Evolutionary conservation across 1,140 invertebrate genomes (phyloP), one percentile per base, ranked within the genome.

Genomic region (Tetramorium simillimum): DNA sequence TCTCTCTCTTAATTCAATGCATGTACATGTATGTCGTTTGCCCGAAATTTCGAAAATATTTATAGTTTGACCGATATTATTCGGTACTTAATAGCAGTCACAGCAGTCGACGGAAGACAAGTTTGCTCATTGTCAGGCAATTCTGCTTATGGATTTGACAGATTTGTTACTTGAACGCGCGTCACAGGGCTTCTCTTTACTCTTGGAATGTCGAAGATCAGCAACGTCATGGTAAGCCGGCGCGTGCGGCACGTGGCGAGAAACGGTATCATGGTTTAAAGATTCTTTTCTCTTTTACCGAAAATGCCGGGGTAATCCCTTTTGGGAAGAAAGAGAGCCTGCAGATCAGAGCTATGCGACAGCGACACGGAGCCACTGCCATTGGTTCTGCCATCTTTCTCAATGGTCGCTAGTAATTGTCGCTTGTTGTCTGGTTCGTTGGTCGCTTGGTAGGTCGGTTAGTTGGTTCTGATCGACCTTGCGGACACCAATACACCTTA

Each of bases 341-440:
- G 12, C 16, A 89, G n/a, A n/a, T n/a, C n/a, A n/a, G 0, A 16
- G 49, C 14, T 14, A 49, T 63, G 84, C 86, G 86, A 91, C 85
- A 87, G 49, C 86, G 81, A 90, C 85, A 70, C 75, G 87, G 67
- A 77, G 73, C 16, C 49, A 12, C 24, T 77, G n/a, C 24, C 10
- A 9, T n/a, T 58, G 51, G 1, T 75, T 3, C 40, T 67, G n/a
- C 63, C n/a, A 14, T 33, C 18, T 77, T 6, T 46, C 33, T 65
- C 56, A 16, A 0, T 43, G 14, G 37, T 53, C 16, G 3, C 16
- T 3, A 21, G 16, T 67, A 9, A 21, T 56, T 56, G 43, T 56
- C 18, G 62, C n/a, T 28, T 16, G 28, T 53, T 53, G n/a, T 56
- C 1, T 65, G 12, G 60, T 46, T 78, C 16, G 1, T 77, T 62